Evolutionary conservation across 2,888 invertebrate species (phyloP).

Genomic region (Aporophyla lueneburgensis): DNA sequence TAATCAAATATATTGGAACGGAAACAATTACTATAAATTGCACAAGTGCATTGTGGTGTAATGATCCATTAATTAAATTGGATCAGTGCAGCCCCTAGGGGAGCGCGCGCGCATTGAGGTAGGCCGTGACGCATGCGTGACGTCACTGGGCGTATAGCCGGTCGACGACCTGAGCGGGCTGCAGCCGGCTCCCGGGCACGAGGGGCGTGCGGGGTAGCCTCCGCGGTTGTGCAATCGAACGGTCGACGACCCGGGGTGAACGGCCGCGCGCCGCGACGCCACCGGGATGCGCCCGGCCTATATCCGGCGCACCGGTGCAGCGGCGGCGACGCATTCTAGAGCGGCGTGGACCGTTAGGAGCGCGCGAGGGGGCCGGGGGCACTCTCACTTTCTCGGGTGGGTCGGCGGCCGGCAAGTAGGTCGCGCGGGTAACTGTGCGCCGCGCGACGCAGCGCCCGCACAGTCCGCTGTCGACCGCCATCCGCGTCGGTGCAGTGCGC

Average conservation of each 20-base stretch:
- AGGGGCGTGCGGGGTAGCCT: conserved; percentile 74
- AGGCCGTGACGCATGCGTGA: conserved; percentile 90
- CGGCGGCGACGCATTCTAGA: conserved; percentile 90
- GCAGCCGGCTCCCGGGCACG: conserved; percentile 84
- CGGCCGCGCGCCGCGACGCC: conserved; percentile 88
- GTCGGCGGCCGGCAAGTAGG: conserved; percentile 95
- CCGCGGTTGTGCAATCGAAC: conserved; percentile 89
- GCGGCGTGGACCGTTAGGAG: conserved; percentile 90
- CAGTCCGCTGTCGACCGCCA: conserved; percentile 91
- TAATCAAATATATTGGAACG: conserved; percentile 30
- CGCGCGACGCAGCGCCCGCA: conserved; percentile 89
- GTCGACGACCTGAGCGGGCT: conserved; percentile 84
- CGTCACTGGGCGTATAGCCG: conserved; percentile 86
- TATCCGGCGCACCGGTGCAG: conserved; percentile 91
- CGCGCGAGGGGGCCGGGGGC: conserved; percentile 86
- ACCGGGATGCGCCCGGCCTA: conserved; percentile 91
- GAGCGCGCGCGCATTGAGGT: conserved; percentile 91
- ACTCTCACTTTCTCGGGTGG: conserved; percentile 92
- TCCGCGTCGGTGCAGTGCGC: conserved; percentile 90
- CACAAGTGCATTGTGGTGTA: conserved; percentile 56
- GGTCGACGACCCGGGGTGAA: conserved; percentile 90
- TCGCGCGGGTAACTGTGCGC: conserved; percentile 93
- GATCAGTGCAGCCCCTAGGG: conserved; percentile 88
- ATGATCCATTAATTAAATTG: conserved; percentile 79
- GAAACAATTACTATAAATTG: conserved; percentile 42